These are phyloP conservation scores for Tenebrio molitor DNA, from an alignment of 1,140 invertebrate species.

Conservation along the genomic window DNA sequence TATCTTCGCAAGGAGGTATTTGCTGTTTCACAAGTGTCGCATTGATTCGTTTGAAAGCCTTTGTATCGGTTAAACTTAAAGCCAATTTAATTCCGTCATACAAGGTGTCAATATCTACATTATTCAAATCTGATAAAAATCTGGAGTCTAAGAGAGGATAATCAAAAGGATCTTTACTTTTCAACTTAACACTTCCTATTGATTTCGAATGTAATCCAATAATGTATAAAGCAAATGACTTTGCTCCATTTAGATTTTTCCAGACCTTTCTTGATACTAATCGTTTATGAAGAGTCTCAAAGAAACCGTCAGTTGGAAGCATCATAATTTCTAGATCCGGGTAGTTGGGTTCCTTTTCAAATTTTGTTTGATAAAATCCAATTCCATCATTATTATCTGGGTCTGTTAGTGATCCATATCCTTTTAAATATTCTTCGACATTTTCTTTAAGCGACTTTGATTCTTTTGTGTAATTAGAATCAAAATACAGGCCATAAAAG, in stretches of 20 bases:
- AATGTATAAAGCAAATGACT: constrained; percentile 49
- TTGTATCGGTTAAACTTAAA: constrained; percentile 69
- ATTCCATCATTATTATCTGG: constrained; percentile 77
- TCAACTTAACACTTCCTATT: constrained; percentile 78
- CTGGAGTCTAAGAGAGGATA: constrained; percentile 86
- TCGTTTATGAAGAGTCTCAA: too few species aligned
- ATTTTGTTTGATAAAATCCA: constrained; percentile 44
- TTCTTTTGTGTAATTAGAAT: constrained; percentile 25
- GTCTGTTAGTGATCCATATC: constrained; percentile 80
- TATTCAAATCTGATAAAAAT: constrained; percentile 77
- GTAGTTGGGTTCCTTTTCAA: constrained; percentile 22
- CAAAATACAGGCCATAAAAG: constrained; percentile 81
- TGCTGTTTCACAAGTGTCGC: constrained; percentile 61
- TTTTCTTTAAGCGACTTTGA: constrained; percentile 1
- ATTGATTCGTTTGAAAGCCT: constrained; percentile 72
- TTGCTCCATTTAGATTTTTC: constrained; percentile 35
- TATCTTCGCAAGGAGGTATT: too few species aligned
- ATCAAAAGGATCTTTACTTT: constrained; percentile 77
- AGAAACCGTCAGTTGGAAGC: constrained; percentile 42
- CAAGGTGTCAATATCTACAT: constrained; percentile 72
- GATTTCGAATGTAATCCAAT: constrained; percentile 77
- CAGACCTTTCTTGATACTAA: constrained; percentile 29
- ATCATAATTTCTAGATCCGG: constrained; percentile 54
- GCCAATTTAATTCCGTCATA: constrained; percentile 63
- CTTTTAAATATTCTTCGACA: constrained; percentile 57